phyloP scores from a whole-genome alignment of 2,888 invertebrate genomes.

The Ennomos fuscantarius region DNA sequence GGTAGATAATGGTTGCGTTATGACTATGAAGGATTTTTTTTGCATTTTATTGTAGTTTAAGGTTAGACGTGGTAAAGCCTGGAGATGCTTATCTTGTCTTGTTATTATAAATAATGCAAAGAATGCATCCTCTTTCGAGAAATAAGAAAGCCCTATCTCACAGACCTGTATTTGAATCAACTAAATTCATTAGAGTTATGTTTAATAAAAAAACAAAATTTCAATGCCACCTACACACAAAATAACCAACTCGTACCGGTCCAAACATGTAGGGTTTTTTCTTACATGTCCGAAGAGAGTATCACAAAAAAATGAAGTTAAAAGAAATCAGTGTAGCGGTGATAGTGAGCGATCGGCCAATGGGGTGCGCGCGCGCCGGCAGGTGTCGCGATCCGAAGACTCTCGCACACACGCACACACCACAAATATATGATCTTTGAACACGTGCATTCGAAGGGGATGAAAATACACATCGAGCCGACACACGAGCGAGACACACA shows the following conservation, averaged over 20 bases:
- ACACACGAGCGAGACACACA: conserved; percentile 60
- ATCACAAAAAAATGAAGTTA: conserved; percentile 79
- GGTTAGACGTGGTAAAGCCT: too few relatives aligned
- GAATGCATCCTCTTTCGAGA: conserved; percentile 19
- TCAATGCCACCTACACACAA: conserved; percentile 82
- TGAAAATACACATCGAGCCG: conserved; percentile 60
- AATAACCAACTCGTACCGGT: conserved; percentile 77
- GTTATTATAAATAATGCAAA: background rate
- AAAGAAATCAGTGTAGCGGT: conserved; percentile 85
- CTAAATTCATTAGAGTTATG: conserved; percentile 73
- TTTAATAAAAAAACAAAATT: conserved; percentile 74
- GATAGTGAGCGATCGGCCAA: conserved; percentile 77
- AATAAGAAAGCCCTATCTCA: conserved; percentile 49
- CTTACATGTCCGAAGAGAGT: conserved; percentile 78
- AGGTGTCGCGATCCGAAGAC: conserved; percentile 75
- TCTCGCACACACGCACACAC: conserved; percentile 69
- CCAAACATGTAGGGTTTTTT: conserved; percentile 81
- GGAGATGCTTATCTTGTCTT: too few relatives aligned
- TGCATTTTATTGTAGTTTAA: background rate
- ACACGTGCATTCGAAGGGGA: conserved; percentile 85
- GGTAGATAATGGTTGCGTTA: conserved; percentile 10
- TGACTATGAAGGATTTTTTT: conserved; percentile 27
- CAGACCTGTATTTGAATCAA: conserved; percentile 57
- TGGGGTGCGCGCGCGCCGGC: conserved; percentile 78
- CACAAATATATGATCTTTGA: conserved; percentile 78